Base-by-base conservation (phyloP, 2,888 invertebrate genomes). In the Nemotelus pantherinus region DNA sequence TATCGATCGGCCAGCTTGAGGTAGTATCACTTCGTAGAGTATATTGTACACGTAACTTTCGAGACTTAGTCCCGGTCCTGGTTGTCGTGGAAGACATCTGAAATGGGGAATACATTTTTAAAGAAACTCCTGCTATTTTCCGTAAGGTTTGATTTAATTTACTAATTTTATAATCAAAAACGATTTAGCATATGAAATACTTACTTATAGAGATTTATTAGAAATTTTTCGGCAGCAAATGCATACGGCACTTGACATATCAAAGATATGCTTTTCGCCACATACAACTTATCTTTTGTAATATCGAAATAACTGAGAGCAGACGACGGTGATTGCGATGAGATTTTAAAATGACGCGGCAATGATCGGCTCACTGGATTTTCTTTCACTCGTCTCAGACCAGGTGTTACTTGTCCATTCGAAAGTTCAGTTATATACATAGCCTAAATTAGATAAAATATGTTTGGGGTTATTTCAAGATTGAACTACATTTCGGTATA, bases 41-140 rank as follows among this genome's bases (percentile, higher is more conserved):
- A 98, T 90, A 88, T 98, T 98, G 88, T 96, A 98, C 7, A 99
- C 95, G 88, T 96, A 97, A 79, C 96, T 95, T 88, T 98, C 98
- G 77, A 98, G 89, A 82, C 96, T 94, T 45, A 94, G 89, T 65
- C 93, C 91, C 72, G 93, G 91, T 9, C 92, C 92, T 9, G 93
- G 92, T 85, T 93, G 92, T 83, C 93, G 91, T 81, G 94, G 94
- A 87, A 93, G 91, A 89, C 94, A 94, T 87, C 94, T 93, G 82
- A 2, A 58, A 65, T 6, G 44, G 45, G 55, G 41, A 71, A 3
- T 41, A 53, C 47, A 43, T 25, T 25, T 25, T 25, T 39, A 63
- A 53, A 47, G n/a, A 3, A 39, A 53, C 25, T 25, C 25, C 25
- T 25, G 25, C 25, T 25, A 25, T 25, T 25, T 25, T 53, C 45